phyloP scores from a whole-genome alignment of 2,888 invertebrate species.

The Crossocerus cetratus region DNA sequence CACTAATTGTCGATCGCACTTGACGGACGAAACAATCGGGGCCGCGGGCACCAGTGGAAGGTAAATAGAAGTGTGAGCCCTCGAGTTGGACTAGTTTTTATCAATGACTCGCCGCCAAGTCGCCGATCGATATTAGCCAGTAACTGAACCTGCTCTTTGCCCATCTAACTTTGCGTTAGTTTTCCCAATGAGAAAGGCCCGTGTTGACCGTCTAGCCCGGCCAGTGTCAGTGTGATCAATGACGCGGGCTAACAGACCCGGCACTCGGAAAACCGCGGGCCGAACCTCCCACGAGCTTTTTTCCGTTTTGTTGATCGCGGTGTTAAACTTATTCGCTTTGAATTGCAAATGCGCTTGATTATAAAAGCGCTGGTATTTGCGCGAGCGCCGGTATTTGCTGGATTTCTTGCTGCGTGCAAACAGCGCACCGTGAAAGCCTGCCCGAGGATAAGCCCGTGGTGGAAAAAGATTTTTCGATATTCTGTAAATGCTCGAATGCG shows the following conservation, averaged over 20 bases:
- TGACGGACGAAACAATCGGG: background rate
- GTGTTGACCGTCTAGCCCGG: slow-evolving; percentile 45
- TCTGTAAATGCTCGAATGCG: background rate
- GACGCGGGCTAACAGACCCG: background rate
- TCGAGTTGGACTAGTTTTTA: slow-evolving; percentile 39
- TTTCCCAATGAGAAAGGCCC: slow-evolving; percentile 36
- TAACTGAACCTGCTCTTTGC: slow-evolving; percentile 22
- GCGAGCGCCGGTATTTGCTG: background rate
- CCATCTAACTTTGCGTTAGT: slow-evolving; percentile 58
- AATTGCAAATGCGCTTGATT: too few relatives aligned
- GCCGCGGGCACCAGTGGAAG: slow-evolving; percentile 11
- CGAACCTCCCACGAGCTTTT: background rate
- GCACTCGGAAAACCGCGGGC: background rate
- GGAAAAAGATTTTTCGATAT: slow-evolving; percentile 1
- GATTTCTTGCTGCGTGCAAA: background rate
- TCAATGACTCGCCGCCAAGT: slow-evolving; percentile 19
- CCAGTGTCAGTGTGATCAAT: slow-evolving; percentile 21
- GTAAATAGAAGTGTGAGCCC: slow-evolving; percentile 21
- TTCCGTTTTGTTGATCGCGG: background rate
- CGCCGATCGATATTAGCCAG: slow-evolving; percentile 17
- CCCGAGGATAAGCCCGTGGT: background rate
- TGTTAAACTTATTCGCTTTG: too few relatives aligned
- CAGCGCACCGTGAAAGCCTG: background rate
- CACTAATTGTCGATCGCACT: background rate
- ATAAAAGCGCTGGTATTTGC: too few relatives aligned